Evolutionary conservation across 1,140 invertebrate genomes (phyloP).

Genomic region (Heliconius congener): DNA sequence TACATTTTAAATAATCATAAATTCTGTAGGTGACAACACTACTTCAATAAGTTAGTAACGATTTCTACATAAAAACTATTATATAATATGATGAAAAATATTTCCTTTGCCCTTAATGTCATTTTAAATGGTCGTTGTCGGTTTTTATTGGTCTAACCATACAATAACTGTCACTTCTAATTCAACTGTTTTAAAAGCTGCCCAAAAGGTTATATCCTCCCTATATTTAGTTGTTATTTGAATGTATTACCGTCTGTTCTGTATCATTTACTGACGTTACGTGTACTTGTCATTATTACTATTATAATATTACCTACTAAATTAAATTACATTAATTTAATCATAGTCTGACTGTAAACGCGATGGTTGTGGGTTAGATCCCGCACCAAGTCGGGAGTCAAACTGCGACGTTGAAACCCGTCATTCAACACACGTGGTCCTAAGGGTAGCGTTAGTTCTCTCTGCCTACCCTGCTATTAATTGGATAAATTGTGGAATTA

Average conservation of each 20-base stretch:
- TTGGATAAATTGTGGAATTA: too few species aligned
- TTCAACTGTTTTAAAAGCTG: slow-evolving; percentile 11
- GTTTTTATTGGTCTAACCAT: slow-evolving; percentile 34
- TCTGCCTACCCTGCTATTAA: too few species aligned
- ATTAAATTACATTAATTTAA: too few species aligned
- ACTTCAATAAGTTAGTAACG: too few species aligned
- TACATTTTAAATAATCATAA: too few species aligned
- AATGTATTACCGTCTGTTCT: background rate
- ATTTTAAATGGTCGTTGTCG: slow-evolving; percentile 34
- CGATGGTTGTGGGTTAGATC: background rate
- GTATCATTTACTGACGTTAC: background rate
- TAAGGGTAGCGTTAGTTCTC: too few species aligned
- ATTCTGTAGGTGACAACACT: too few species aligned
- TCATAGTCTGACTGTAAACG: too few species aligned
- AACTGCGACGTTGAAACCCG: too few species aligned
- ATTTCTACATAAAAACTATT: background rate
- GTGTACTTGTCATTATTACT: background rate
- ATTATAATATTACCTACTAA: too few species aligned
- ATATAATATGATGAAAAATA: slow-evolving; percentile 9
- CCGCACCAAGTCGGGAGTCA: too few species aligned
- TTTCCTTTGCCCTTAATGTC: slow-evolving; percentile 5
- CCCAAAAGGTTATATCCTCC: background rate
- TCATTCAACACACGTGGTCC: too few species aligned
- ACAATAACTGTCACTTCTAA: slow-evolving; percentile 45
- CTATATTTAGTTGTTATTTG: background rate